Base-by-base conservation (phyloP, 2,113 vertebrate species). In the Mixornis gularis region DNA sequence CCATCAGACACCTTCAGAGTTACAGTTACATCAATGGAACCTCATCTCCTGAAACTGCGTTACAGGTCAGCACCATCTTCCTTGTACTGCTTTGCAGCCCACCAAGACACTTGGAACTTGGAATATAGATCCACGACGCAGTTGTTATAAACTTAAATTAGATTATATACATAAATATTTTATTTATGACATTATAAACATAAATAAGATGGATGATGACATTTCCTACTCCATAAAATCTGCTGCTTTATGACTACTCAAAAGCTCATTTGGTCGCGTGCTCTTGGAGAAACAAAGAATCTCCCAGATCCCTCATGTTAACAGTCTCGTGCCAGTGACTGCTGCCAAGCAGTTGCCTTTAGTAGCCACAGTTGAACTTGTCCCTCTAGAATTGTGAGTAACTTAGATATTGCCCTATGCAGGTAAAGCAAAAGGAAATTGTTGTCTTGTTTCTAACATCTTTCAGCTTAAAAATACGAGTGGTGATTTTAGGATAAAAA, bases 261-360 rank as follows among this genome's bases (percentile, higher is more conserved):
- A 18, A 30, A 48, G 34, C 44, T 80, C 13, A 51, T 58, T 66
- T 78, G 34, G 22, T 41, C 9, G 24, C 34, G 8, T 17, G 30
- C 16, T 79, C 4, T 48, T 36, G 24, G 30, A 14, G 25, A 89
- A 83, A 56, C 9, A 58, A 30, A 55, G 19, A 29, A 38, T 38
- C 3, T 78, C 22, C 7, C 51, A 63, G 15, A 5, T 51, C 7
- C 25, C 7, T 41, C 13, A 13, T 12, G 17, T 34, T 32, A 53
- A 58, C 3, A 58, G 3, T 15, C 22, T 26, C 20, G 22, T 30
- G 12, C 9, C 22, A 73, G 51, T 0, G 0, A 12, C 46, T 49
- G 38, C 22, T 5, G 19, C 38, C 48, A 59, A 69, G 34, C 2
- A 18, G 13, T 44, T 0, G 0, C 12, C 34, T 24, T 71, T 44